A percentile compares a stretch with the other conserved stretches of the same genome.
These are phyloP conservation scores for Silurus glanis DNA, from an alignment of 2,113 vertebrate genomes.

Conservation along the genomic window DNA sequence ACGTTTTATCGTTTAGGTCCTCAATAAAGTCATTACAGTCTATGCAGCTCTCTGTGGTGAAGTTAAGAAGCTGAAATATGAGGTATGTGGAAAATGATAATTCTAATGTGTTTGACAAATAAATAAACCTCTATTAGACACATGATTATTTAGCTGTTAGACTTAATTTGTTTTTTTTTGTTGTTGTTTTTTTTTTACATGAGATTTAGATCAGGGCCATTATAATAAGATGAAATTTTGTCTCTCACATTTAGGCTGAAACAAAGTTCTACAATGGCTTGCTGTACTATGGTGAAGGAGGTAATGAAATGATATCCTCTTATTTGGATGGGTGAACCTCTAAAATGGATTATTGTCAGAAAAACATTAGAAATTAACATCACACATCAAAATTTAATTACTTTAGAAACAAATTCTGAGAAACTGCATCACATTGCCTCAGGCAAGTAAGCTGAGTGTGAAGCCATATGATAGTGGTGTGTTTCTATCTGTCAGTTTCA, in stretches of 20 bases:
- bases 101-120: background rate
- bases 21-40: constrained; percentile 98
- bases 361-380: background rate
- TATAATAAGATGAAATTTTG: background rate
- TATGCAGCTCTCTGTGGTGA: constrained; percentile 97
- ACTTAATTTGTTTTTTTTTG: background rate
- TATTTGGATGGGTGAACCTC: background rate
- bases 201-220: background rate
- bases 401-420: background rate
- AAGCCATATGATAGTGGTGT: background rate
- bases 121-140: background rate
- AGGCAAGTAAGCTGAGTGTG: background rate
- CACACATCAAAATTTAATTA: background rate
- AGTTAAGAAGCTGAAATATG: constrained; percentile 96
- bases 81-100: constrained; percentile 70
- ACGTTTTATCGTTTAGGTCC: constrained; percentile 73
- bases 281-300: constrained; percentile 97
- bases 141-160: too few relatives aligned
- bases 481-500: constrained; percentile 73
- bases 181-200: background rate
- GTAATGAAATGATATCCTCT: constrained; percentile 67
- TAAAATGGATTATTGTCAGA: background rate
- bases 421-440: background rate
- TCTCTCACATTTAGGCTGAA: constrained; percentile 82
- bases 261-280: constrained; percentile 97